Evolutionary conservation across 1,140 invertebrate species (phyloP).

Genomic region (Diorhabda sublineata): DNA sequence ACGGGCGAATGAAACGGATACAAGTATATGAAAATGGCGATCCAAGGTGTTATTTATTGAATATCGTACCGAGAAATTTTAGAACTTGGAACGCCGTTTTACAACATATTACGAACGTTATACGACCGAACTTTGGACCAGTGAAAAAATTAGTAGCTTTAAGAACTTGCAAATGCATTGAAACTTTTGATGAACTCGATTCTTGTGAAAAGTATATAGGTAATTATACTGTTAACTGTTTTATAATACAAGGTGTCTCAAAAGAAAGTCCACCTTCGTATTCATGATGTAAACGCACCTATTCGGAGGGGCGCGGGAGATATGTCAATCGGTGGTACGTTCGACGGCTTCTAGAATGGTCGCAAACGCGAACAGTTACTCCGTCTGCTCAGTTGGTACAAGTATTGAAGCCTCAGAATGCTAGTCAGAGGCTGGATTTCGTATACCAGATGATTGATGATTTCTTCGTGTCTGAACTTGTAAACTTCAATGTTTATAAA

Average conservation of each 20-base stretch:
- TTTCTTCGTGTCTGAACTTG: no score
- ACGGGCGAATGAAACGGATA: constrained; percentile 7
- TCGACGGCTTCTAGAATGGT: no score
- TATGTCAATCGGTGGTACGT: no score
- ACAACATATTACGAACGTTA: constrained; percentile 1
- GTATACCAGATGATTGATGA: no score
- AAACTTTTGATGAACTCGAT: constrained; percentile 7
- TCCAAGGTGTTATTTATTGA: not conserved
- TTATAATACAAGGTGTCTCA: not conserved
- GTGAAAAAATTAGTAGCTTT: constrained; percentile 7
- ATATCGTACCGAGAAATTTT: constrained; percentile 4
- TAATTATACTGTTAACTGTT: not conserved
- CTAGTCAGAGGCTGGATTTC: no score
- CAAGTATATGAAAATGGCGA: constrained; percentile 8
- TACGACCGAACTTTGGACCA: constrained; percentile 8
- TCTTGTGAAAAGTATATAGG: constrained; percentile 4
- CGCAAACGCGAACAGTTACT: no score
- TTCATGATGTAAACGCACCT: no score
- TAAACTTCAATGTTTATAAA: no score
- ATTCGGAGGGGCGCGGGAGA: no score
- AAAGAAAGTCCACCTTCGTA: not conserved
- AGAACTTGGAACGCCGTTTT: constrained; percentile 12
- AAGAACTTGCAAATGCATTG: not conserved
- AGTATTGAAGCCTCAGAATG: no score
- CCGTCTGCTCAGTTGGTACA: no score